Evolutionary conservation across 2,888 invertebrate species (phyloP), one percentile per base, ranked within the genome.

Genomic region (Unio delphinus): DNA sequence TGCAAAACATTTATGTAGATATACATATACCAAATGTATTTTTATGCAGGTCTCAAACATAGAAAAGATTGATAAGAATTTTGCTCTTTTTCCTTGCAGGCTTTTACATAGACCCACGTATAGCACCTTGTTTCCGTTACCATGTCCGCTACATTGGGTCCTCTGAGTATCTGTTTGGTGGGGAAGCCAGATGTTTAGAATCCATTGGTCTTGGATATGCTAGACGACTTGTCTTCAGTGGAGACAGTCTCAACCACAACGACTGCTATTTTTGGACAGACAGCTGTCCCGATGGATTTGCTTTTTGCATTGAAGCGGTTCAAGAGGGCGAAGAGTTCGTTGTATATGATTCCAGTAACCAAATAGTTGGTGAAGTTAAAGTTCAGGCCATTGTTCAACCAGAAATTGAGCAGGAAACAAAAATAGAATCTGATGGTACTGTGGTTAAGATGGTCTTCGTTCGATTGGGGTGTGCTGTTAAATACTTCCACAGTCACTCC

Each of bases 181-280:
- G 93, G n/a, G 92, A 92, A 85, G 94, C 94, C 56, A 90, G 94
- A 67, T 92, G 92, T 11, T 91, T 95, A 69, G 92, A 92, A 79
- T 93, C 92, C 54, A 93, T 95, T 80, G 95, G 95, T 0, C 92
- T 94, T 83, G 95, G 95, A 15, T 95, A 94, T 86, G 93, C 94
- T 8, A 92, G 94, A 72, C 92, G 95, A 61, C 91, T 95, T 74
- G 94, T 94, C 3, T 95, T 95, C 90, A 92, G 93, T 83, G 92
- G 94, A 1, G 91, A 92, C 68, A 91, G 91, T 61, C 91, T 93
- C 61, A 94, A 94, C 87, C 91, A 92, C 64, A 87, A 86, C 68
- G 81, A 84, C 68, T 94, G 94, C 86, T 94, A 93, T 89, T 95
- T 95, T 91, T 95, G 94, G 94, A 93, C 94, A 34, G 95, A 95